These are phyloP conservation scores for Periphyllus acericola DNA, from an alignment of 2,888 invertebrate genomes.

Conservation along the genomic window DNA sequence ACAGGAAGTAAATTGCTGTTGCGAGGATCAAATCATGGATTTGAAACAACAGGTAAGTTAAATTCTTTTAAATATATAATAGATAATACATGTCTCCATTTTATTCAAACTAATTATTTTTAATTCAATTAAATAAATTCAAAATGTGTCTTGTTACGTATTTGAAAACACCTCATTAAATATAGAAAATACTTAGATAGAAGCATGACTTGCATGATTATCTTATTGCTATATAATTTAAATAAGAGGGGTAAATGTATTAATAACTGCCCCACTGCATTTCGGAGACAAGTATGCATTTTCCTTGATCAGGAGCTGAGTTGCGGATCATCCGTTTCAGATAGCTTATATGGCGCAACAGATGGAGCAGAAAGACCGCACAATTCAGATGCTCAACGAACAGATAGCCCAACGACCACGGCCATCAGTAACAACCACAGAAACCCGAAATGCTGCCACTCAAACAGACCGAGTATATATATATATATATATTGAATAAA, in stretches of 20 bases:
- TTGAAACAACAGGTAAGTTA: constrained; percentile 59
- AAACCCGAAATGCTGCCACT: constrained; percentile 76
- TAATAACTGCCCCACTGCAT: constrained; percentile 35
- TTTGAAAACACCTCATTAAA: constrained; percentile 34
- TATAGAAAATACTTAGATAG: constrained; percentile 44
- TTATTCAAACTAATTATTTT: constrained; percentile 8
- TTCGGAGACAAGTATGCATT: constrained; percentile 58
- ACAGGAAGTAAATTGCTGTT: constrained; percentile 55
- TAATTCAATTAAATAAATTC: constrained; percentile 39
- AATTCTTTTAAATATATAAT: not conserved
- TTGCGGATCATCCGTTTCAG: constrained; percentile 60
- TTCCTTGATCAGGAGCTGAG: constrained; percentile 60
- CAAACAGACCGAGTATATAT: constrained; percentile 83
- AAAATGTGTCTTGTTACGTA: constrained; percentile 56
- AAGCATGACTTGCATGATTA: constrained; percentile 59
- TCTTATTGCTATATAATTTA: constrained; percentile 44
- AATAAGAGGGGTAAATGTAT: constrained; percentile 40
- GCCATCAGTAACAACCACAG: constrained; percentile 67
- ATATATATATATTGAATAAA: not conserved
- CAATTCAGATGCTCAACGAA: constrained; percentile 82
- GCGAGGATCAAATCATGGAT: constrained; percentile 59
- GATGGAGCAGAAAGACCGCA: constrained; percentile 85
- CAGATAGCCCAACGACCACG: constrained; percentile 71
- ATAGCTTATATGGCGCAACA: constrained; percentile 72
- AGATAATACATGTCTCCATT: constrained; percentile 52